Evolutionary conservation across 2,113 vertebrate genomes (phyloP).

Genomic region (Nothocercus nigrocapillus): DNA sequence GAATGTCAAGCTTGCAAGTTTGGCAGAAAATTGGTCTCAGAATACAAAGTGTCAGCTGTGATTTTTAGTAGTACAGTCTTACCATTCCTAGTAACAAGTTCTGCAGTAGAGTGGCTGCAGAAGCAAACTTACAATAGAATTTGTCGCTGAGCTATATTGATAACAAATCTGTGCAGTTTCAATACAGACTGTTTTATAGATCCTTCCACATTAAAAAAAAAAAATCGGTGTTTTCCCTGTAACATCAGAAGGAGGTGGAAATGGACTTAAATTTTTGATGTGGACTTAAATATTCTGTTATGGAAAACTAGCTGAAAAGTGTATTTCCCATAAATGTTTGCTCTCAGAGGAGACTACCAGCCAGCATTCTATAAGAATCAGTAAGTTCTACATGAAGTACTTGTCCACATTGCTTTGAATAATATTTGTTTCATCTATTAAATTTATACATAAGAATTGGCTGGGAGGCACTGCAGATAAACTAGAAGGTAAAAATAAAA

Average conservation of each 20-base stretch:
- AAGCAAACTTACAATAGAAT: neutral
- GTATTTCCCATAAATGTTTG: neutral
- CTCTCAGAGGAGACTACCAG: neutral
- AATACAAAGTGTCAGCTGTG: neutral
- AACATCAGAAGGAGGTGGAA: neutral
- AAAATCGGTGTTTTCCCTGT: neutral
- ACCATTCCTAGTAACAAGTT: neutral
- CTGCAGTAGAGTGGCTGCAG: neutral
- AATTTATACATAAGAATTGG: neutral
- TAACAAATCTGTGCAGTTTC: neutral
- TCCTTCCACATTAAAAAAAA: rapidly evolving
- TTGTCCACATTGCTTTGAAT: neutral
- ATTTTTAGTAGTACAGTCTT: neutral
- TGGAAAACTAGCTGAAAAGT: neutral
- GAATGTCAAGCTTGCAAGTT: neutral
- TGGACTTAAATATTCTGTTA: neutral
- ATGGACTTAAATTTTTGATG: neutral
- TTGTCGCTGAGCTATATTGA: neutral
- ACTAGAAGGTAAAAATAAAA: neutral
- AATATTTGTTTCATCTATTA: neutral
- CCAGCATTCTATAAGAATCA: neutral
- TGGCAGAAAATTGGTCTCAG: neutral
- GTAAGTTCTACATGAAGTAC: neutral
- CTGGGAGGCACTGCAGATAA: neutral
- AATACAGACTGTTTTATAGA: neutral